Base-by-base conservation (phyloP, 2,113 vertebrate species). In the Upupa epops region DNA sequence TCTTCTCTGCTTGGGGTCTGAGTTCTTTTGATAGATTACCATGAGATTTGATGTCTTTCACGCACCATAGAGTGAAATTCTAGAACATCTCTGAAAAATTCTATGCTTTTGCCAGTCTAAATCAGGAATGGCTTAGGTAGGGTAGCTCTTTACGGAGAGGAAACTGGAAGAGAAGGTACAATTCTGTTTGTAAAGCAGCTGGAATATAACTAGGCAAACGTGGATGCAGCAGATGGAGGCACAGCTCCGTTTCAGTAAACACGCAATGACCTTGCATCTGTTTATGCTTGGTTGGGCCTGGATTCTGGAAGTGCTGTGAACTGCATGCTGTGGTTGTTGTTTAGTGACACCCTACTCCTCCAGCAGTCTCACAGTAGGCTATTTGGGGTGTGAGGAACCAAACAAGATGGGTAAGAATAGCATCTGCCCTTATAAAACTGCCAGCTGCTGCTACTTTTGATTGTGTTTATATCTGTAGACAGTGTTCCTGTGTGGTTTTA, bases 391-490 rank as follows among this genome's bases (percentile, higher is more conserved):
- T 51, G 86, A 86, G 88, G 54, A 90, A 88, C 86, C 86, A 95
- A 94, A 95, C 77, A 87, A 79, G 88, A 86, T 86, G 93, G 82
- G 88, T 89, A 96, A 96, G 92, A 96, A 94, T 96, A 96, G 92
- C 75, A 85, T 93, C 90, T 96, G 92, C 89, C 92, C 88, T 95
- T 95, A 95, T 5, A 73, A 89, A 91, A 93, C 79, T 73, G 90
- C 86, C 88, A 96, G 36, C 88, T 94, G 93, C 78, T 86, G 77
- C 71, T 77, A 19, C 90, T 94, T 92, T 61, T 88, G 74, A 93
- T 92, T 93, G 88, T 34, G 36, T 92, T 95, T 88, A 76, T 93
- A 69, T 93, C 65, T 69, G 48, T 83, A 82, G 88, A 25, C 37
- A 28, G 66, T 32, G 92, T 49, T 59, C 60, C 55, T 13, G 21